phyloP scores from a whole-genome alignment of 2,113 vertebrate genomes.

The Xiphorhynchus elegans region DNA sequence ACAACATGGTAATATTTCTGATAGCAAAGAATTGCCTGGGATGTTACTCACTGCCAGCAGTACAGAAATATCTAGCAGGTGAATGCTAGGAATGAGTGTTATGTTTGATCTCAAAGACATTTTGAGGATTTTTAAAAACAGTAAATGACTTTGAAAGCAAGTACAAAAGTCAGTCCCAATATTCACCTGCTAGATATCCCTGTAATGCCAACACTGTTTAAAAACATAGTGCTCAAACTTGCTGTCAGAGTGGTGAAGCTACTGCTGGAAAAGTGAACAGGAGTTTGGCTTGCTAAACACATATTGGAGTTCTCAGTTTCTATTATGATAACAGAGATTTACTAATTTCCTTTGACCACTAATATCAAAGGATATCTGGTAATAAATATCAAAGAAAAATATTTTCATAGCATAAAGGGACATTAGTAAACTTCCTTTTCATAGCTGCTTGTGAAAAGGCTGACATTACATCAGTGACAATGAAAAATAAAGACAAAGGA shows the following conservation, averaged over 20 bases:
- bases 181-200: not conserved
- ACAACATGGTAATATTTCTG: not conserved
- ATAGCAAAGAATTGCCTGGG: not conserved
- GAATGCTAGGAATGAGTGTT: not conserved
- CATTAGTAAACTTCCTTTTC: not conserved
- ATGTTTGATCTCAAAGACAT: not conserved
- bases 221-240: accelerated
- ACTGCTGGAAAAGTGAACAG: not conserved
- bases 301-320: not conserved
- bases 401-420: not conserved
- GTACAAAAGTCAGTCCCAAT: not conserved
- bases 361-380: not conserved
- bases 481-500: not conserved
- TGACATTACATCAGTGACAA: not conserved
- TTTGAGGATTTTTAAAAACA: not conserved
- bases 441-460: not conserved
- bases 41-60: not conserved
- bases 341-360: not conserved
- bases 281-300: not conserved
- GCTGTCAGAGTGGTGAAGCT: not conserved
- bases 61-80: not conserved
- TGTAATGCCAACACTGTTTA: not conserved
- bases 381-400: not conserved
- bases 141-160: slow-evolving; percentile 9
- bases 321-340: not conserved